Conservation (phyloP, 2,888 invertebrate genomes). For the Willowsia nigromaculata region DNA sequence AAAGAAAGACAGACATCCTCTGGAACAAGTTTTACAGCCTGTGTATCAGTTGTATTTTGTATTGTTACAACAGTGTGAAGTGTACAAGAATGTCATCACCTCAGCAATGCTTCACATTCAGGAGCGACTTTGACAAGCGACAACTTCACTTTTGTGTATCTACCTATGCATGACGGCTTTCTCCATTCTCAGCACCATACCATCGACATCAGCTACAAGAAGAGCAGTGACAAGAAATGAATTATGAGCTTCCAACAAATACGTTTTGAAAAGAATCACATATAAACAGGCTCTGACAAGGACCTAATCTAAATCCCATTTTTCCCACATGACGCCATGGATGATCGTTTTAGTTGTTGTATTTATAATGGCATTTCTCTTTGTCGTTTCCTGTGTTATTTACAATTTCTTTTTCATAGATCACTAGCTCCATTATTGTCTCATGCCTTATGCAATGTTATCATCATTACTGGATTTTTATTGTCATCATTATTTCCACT, state of each 20-base stretch:
- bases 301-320: conserved; percentile 51
- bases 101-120: not conserved
- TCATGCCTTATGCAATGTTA: not conserved
- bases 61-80: conserved; percentile 17
- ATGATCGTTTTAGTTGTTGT: conserved; percentile 76
- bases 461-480: not conserved
- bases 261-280: not conserved
- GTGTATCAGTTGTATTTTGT: conserved; percentile 3
- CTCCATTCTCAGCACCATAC: not conserved
- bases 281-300: conserved; percentile 34
- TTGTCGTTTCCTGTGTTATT: conserved; percentile 77
- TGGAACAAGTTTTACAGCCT: not conserved
- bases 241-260: conserved; percentile 40
- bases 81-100: conserved; percentile 39
- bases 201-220: not conserved
- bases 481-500: not conserved
- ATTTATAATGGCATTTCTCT: conserved; percentile 77
- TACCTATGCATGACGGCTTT: not conserved
- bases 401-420: conserved; percentile 77
- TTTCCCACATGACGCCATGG: conserved; percentile 76
- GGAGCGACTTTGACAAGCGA: conserved; percentile 24
- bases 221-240: conserved; percentile 17
- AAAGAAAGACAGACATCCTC: not conserved
- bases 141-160: not conserved
- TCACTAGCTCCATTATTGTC: conserved; percentile 59